Percentiles rank a stretch among this genome's conserved stretches.
phyloP scores from a whole-genome alignment of 1,140 invertebrate species.

The Vanessa tameamea region DNA sequence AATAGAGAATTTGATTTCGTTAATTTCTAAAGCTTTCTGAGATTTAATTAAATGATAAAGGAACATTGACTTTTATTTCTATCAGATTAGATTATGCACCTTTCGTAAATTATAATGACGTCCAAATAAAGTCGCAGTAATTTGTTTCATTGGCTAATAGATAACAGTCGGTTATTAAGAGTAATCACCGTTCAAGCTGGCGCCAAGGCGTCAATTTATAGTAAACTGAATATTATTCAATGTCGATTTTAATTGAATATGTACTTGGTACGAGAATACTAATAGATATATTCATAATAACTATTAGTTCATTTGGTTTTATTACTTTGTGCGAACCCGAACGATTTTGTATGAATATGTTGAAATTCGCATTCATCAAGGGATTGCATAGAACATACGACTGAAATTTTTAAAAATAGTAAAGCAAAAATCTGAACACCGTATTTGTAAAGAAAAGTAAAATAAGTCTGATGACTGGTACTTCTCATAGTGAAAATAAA shows the following conservation, averaged over 20 bases:
- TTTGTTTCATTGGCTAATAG: neutral
- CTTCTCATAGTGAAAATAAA: too few species aligned
- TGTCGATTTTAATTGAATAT: constrained; percentile 50
- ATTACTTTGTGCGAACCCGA: neutral
- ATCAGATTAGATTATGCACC: neutral
- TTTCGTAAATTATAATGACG: too few species aligned
- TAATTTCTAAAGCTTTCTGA: constrained; percentile 86
- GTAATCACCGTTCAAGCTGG: constrained; percentile 44
- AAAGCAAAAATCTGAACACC: too few species aligned
- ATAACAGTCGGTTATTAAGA: constrained; percentile 47
- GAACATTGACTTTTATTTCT: neutral
- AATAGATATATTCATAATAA: neutral
- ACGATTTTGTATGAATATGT: neutral
- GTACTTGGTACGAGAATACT: constrained; percentile 43
- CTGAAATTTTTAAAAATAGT: too few species aligned
- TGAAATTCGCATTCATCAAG: too few species aligned
- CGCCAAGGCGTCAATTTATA: constrained; percentile 52
- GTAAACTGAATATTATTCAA: constrained; percentile 39
- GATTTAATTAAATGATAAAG: neutral
- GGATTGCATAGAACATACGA: too few species aligned
- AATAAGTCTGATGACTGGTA: too few species aligned
- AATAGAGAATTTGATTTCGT: constrained; percentile 89
- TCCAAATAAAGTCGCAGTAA: too few species aligned
- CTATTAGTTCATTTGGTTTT: neutral
- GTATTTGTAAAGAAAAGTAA: too few species aligned